Conservation (phyloP, 2,888 invertebrate species). For the Dioctria rufipes region DNA sequence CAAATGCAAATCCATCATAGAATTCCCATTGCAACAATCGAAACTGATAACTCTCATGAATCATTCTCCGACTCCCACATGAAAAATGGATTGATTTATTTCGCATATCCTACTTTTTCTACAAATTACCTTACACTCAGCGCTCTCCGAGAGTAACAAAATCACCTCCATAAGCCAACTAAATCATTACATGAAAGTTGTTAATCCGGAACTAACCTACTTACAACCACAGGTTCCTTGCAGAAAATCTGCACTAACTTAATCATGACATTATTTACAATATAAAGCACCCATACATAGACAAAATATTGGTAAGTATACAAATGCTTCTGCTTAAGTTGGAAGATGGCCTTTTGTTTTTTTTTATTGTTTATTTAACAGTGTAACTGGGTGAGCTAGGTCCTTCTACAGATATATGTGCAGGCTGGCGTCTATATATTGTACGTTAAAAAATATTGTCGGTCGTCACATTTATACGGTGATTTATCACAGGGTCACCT, state of each 20-base stretch:
- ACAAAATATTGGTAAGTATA: too few relatives aligned
- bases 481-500: neutral
- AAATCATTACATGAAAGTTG: neutral
- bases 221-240: constrained; percentile 19
- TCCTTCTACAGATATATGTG: neutral
- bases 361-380: constrained; percentile 18
- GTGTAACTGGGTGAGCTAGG: neutral
- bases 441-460: constrained; percentile 21
- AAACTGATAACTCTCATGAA: too few relatives aligned
- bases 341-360: neutral
- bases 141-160: too few relatives aligned
- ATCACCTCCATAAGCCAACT: too few relatives aligned
- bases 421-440: neutral
- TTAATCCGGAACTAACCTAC: constrained; percentile 41
- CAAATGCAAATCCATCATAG: too few relatives aligned
- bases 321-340: constrained; percentile 11
- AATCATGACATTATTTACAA: neutral
- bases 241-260: constrained; percentile 44
- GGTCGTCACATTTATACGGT: constrained; percentile 25
- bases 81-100: too few relatives aligned
- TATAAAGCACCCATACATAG: too few relatives aligned
- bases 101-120: too few relatives aligned
- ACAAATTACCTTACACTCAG: too few relatives aligned
- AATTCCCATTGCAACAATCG: too few relatives aligned
- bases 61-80: too few relatives aligned